These are phyloP conservation scores for Rhinoderma darwinii DNA, from an alignment of 2,113 vertebrate species.

Conservation along the genomic window DNA sequence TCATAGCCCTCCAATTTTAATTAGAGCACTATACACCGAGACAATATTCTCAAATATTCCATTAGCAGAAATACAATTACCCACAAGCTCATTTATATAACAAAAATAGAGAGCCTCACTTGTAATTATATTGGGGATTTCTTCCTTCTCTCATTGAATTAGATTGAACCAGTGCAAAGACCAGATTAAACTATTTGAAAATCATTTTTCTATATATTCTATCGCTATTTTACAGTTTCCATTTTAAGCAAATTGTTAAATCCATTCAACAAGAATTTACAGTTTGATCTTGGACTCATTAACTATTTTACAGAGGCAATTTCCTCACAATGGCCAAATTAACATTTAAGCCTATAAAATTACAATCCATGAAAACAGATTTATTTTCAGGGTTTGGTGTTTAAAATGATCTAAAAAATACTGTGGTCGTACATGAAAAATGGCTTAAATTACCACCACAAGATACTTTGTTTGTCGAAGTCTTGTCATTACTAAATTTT, in stretches of 20 bases:
- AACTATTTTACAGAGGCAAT: conserved; percentile 54
- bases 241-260: conserved; percentile 44
- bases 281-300: conserved; percentile 49
- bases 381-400: conserved; percentile 34
- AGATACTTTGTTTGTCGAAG: not conserved
- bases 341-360: conserved; percentile 48
- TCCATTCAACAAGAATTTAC: conserved; percentile 44
- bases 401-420: conserved; percentile 46
- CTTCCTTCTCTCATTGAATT: conserved; percentile 28
- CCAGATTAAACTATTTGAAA: conserved; percentile 25
- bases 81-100: conserved; percentile 5
- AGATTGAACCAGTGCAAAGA: conserved; percentile 19
- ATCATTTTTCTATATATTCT: conserved; percentile 32
- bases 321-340: conserved; percentile 53
- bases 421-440: not conserved
- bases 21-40: conserved; percentile 13
- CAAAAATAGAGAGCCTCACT: conserved; percentile 23
- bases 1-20: not conserved
- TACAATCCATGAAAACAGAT: conserved; percentile 49
- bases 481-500: not conserved
- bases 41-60: conserved; percentile 7
- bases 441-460: not conserved
- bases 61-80: conserved; percentile 32
- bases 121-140: conserved; percentile 20
- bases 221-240: conserved; percentile 36